These are phyloP conservation scores for Gambusia yucatana DNA, from an alignment of 2,797 vertebrate genomes.

Conservation along the genomic window DNA sequence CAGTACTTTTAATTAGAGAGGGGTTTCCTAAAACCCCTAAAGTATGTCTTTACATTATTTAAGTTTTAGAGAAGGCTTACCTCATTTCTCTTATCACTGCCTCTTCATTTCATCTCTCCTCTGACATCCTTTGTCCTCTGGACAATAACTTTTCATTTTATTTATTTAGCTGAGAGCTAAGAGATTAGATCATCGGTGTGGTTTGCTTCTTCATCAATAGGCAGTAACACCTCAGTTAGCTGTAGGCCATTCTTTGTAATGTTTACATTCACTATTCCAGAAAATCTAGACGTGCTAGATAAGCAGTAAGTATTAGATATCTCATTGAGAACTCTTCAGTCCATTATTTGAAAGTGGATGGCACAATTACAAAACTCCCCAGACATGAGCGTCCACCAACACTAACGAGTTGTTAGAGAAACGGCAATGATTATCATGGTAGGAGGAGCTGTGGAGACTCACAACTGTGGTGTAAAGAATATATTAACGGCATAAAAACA, in stretches of 20 bases:
- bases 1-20: background rate
- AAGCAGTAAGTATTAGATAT: background rate
- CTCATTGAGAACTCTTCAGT: background rate
- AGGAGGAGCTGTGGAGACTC: background rate
- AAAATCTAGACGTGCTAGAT: background rate
- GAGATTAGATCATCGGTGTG: background rate
- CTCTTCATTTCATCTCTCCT: background rate
- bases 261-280: background rate
- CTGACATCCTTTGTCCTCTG: background rate
- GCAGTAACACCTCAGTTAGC: background rate
- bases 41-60: background rate
- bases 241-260: background rate
- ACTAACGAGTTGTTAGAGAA: background rate
- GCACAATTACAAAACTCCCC: background rate
- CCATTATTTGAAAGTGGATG: background rate
- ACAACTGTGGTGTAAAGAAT: background rate
- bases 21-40: background rate
- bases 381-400: background rate
- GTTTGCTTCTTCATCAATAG: background rate
- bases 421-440: background rate
- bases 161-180: background rate
- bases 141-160: background rate
- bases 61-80: background rate
- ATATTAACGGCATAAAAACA: background rate
- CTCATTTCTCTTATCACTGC: background rate